Percentiles rank a stretch among this genome's conserved stretches.
Evolutionary conservation across 2,797 vertebrate species (phyloP).

Genomic region (Mus minutoides): DNA sequence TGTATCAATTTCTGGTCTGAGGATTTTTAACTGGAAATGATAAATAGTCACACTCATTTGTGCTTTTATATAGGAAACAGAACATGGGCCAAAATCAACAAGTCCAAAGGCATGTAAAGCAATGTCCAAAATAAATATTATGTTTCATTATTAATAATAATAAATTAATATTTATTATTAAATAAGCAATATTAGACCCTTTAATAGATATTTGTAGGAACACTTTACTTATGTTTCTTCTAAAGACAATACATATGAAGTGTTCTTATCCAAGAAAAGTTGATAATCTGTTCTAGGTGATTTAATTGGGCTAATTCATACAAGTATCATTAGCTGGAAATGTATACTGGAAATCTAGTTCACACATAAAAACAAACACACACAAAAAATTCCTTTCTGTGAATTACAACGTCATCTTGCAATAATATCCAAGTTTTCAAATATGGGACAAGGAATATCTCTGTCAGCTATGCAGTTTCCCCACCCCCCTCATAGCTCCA

Average conservation of each 20-base stretch:
- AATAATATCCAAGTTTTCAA: neutral
- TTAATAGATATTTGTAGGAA: neutral
- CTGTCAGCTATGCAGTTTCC: neutral
- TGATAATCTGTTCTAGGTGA: neutral
- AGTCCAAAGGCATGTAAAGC: neutral
- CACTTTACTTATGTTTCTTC: fast-evolving
- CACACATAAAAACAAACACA: neutral
- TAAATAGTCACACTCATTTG: neutral
- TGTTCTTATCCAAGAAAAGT: neutral
- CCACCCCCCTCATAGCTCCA: neutral
- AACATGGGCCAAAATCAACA: neutral
- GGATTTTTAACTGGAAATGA: neutral
- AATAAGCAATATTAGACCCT: neutral
- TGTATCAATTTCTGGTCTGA: neutral
- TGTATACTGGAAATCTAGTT: neutral
- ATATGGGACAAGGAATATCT: neutral
- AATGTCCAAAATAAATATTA: neutral
- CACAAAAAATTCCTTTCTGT: neutral
- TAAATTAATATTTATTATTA: neutral
- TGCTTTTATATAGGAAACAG: neutral
- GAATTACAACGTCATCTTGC: neutral
- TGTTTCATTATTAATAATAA: neutral
- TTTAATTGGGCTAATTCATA: neutral
- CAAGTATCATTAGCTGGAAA: neutral
- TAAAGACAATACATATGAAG: neutral